A percentile compares a stretch with the other conserved stretches of the same genome.
Conservation (phyloP, 1,140 invertebrate species). For the Drosophila neocordata region DNA sequence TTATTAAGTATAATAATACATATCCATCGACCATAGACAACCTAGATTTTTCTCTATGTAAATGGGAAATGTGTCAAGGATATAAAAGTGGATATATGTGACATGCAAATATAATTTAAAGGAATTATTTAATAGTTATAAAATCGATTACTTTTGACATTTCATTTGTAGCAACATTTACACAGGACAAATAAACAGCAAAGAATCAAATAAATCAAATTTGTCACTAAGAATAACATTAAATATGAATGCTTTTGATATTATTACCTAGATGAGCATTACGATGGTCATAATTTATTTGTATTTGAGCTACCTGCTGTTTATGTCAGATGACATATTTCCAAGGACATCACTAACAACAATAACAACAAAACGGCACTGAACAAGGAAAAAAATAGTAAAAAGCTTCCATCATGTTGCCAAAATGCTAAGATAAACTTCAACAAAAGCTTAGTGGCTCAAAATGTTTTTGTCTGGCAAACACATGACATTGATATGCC, state of each 20-base stretch:
- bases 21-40: too few species aligned
- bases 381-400: slow-evolving; percentile 35
- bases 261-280: slow-evolving; percentile 19
- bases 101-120: not conserved
- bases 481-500: slow-evolving; percentile 55
- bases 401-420: slow-evolving; percentile 66
- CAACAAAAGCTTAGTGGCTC: slow-evolving; percentile 77
- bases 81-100: not conserved
- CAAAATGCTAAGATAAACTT: slow-evolving; percentile 76
- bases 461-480: slow-evolving; percentile 71
- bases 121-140: not conserved
- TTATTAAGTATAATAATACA: not conserved
- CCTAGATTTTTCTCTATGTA: too few species aligned
- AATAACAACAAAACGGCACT: not conserved
- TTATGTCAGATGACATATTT: slow-evolving; percentile 53
- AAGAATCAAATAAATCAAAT: slow-evolving; percentile 24
- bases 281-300: slow-evolving; percentile 56
- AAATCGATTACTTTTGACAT: not conserved
- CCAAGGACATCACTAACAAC: slow-evolving; percentile 23
- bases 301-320: slow-evolving; percentile 60
- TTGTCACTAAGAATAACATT: slow-evolving; percentile 35
- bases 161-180: not conserved
- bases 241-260: slow-evolving; percentile 50
- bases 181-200: slow-evolving; percentile 2
- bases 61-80: not conserved